These are phyloP conservation scores for Entosphenus tridentatus DNA, from an alignment of 2,113 vertebrate genomes.

Conservation along the genomic window DNA sequence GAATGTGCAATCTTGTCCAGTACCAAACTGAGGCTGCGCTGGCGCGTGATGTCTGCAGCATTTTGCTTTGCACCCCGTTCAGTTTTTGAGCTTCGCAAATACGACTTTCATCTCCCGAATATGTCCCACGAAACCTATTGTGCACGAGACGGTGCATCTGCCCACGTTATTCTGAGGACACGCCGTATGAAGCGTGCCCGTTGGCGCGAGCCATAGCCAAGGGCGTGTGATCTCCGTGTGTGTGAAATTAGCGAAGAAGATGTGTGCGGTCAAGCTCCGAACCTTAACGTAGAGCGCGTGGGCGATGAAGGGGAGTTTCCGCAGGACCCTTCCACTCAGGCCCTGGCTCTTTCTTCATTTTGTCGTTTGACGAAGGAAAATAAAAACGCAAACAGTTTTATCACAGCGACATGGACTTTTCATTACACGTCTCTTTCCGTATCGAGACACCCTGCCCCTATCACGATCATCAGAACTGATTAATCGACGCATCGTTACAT, in stretches of 20 bases:
- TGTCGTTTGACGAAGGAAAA: not conserved
- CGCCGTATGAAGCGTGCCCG: too few relatives aligned
- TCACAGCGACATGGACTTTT: not conserved
- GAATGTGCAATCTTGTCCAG: too few relatives aligned
- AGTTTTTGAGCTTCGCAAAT: too few relatives aligned
- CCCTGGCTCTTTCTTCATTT: constrained; percentile 56
- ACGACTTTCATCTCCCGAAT: too few relatives aligned
- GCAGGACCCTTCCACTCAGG: constrained; percentile 58
- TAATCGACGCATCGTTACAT: not conserved
- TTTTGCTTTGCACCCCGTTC: too few relatives aligned
- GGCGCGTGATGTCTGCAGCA: too few relatives aligned
- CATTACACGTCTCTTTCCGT: not conserved
- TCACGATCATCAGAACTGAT: not conserved
- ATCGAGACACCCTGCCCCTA: not conserved
- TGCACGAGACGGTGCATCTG: too few relatives aligned
- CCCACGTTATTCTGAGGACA: too few relatives aligned
- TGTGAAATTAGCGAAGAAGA: not conserved
- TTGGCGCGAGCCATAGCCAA: too few relatives aligned
- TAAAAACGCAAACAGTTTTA: not conserved
- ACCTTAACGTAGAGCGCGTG: constrained; percentile 73
- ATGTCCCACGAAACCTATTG: too few relatives aligned
- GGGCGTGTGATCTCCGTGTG: too few relatives aligned
- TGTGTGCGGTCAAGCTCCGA: not conserved
- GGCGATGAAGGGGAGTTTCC: constrained; percentile 79
- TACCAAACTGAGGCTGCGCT: too few relatives aligned